These are phyloP conservation scores for Actenoides lindsayi DNA, from an alignment of 2,113 vertebrate genomes.

Conservation along the genomic window DNA sequence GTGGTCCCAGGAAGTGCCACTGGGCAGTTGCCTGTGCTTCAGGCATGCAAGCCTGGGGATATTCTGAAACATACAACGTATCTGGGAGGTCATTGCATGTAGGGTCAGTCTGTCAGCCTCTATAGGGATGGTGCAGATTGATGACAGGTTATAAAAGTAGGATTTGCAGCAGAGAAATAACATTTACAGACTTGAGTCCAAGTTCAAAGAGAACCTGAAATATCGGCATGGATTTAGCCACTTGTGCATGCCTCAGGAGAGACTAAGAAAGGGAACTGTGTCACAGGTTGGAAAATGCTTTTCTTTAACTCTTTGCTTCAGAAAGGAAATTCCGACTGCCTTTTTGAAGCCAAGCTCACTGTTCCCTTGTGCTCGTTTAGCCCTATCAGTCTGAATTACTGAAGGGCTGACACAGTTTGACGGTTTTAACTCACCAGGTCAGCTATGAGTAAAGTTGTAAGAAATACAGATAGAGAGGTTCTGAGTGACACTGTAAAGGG, in stretches of 20 bases:
- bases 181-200: not conserved
- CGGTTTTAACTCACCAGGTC: not conserved
- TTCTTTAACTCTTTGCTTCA: not conserved
- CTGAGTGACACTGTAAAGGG: not conserved
- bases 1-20: not conserved
- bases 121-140: not conserved
- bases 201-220: conserved; percentile 33
- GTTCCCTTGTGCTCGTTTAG: not conserved
- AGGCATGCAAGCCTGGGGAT: rapidly evolving
- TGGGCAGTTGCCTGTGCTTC: not conserved
- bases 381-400: not conserved
- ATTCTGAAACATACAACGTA: not conserved
- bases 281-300: not conserved
- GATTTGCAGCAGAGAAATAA: not conserved
- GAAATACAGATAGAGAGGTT: not conserved
- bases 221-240: not conserved
- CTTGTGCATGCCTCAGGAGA: not conserved
- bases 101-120: not conserved
- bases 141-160: not conserved
- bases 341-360: not conserved
- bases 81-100: rapidly evolving
- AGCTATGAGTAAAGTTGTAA: not conserved
- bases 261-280: not conserved
- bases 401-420: not conserved
- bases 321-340: not conserved